Evolutionary conservation across 2,888 invertebrate species (phyloP).

Genomic region (Apamea monoglypha): DNA sequence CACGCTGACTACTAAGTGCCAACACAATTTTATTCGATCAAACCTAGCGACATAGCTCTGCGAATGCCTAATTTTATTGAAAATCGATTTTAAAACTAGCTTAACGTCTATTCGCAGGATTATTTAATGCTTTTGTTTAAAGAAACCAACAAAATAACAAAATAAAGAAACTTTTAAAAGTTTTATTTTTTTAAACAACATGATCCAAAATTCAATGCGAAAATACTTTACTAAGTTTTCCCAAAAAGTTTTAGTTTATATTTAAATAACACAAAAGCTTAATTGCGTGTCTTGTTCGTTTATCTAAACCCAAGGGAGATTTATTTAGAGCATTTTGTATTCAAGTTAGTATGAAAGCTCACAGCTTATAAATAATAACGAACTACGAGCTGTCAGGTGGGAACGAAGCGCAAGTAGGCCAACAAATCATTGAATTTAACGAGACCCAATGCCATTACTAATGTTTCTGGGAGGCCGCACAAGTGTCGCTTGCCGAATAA

Average conservation of each 20-base stretch:
- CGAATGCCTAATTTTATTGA: conserved; percentile 37
- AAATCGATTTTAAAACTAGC: conserved; percentile 26
- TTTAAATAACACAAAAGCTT: conserved; percentile 10
- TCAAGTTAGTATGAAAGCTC: conserved; percentile 42
- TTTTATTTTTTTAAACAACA: conserved; percentile 20
- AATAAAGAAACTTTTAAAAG: conserved; percentile 3
- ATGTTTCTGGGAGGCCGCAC: conserved; percentile 83
- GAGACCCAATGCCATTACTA: conserved; percentile 81
- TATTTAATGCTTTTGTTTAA: conserved; percentile 15
- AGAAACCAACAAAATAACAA: background rate
- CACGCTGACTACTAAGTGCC: conserved; percentile 52
- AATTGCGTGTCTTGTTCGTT: conserved; percentile 1
- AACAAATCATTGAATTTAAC: conserved; percentile 79
- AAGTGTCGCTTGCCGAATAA: conserved; percentile 83
- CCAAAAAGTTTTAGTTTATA: conserved; percentile 13
- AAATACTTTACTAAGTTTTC: background rate
- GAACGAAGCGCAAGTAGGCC: conserved; percentile 71
- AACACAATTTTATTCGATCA: conserved; percentile 48
- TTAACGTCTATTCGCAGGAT: conserved; percentile 23
- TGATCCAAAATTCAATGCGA: conserved; percentile 7
- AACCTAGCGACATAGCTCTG: conserved; percentile 24
- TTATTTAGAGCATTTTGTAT: conserved; percentile 35
- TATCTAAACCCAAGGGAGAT: conserved; percentile 6
- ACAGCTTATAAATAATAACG: conserved; percentile 44
- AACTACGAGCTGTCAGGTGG: conserved; percentile 52